phyloP scores from a whole-genome alignment of 2,888 invertebrate species.

The Phragmatobia fuliginosa region DNA sequence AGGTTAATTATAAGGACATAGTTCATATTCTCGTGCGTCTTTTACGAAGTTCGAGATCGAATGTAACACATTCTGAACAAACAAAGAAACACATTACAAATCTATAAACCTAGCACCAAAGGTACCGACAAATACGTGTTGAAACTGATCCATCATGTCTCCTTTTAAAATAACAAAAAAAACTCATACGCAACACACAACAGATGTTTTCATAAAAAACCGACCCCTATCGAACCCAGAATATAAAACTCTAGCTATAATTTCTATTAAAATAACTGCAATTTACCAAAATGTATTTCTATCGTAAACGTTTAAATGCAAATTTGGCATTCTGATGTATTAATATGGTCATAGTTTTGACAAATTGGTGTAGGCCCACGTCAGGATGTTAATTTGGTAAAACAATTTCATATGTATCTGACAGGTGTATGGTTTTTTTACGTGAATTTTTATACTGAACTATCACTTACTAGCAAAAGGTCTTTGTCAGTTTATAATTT shows the following conservation, averaged over 20 bases:
- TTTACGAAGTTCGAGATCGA: conserved; percentile 71
- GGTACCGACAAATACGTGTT: conserved; percentile 84
- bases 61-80: conserved; percentile 82
- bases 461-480: not conserved
- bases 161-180: conserved; percentile 83
- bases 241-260: conserved; percentile 72
- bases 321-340: conserved; percentile 77
- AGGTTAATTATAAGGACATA: conserved; percentile 28
- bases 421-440: conserved; percentile 52
- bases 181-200: conserved; percentile 81
- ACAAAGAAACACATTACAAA: conserved; percentile 86
- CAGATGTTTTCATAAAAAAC: conserved; percentile 85
- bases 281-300: conserved; percentile 78
- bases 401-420: conserved; percentile 52
- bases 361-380: conserved; percentile 68
- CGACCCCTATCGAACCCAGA: conserved; percentile 73
- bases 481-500: conserved; percentile 10
- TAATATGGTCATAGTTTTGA: conserved; percentile 78
- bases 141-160: conserved; percentile 87
- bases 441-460: conserved; percentile 13
- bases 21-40: conserved; percentile 46
- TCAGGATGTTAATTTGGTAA: conserved; percentile 65
- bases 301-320: conserved; percentile 81
- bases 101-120: conserved; percentile 84
- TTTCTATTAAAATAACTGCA: conserved; percentile 81